phyloP scores from a whole-genome alignment of 92 coral and sea anemone species.

The Desmophyllum pertusum region DNA sequence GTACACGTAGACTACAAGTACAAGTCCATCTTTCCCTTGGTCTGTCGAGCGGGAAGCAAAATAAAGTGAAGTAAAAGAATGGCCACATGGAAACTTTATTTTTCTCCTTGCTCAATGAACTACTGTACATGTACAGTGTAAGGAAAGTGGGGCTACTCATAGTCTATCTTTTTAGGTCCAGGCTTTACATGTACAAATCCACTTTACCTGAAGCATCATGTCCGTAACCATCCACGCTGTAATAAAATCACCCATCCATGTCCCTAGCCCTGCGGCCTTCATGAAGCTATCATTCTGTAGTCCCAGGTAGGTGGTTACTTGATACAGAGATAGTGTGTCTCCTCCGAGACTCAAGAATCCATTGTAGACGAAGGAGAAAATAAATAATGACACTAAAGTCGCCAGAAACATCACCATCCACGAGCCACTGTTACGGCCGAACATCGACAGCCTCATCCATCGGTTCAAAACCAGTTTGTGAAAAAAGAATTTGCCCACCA shows the following conservation, averaged over 20 bases:
- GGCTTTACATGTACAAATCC: too few species aligned
- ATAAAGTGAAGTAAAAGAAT: too few species aligned
- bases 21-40: too few species aligned
- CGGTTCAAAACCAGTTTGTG: slow-evolving; percentile 75
- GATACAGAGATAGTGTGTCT: slow-evolving; percentile 58
- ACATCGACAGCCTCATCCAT: slow-evolving; percentile 78
- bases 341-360: slow-evolving; percentile 83
- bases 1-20: too few species aligned
- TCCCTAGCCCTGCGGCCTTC: slow-evolving; percentile 98
- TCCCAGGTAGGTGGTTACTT: slow-evolving; percentile 77
- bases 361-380: slow-evolving; percentile 90
- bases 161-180: too few species aligned
- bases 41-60: too few species aligned
- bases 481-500: slow-evolving; percentile 83
- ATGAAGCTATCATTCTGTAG: slow-evolving; percentile 87
- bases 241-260: slow-evolving; percentile 99
- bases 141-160: too few species aligned
- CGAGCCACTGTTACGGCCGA: slow-evolving; percentile 83
- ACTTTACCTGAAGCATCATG: slow-evolving; percentile 91
- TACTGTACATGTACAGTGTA: too few species aligned
- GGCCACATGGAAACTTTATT: too few species aligned
- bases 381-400: slow-evolving; percentile 74
- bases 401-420: slow-evolving; percentile 99
- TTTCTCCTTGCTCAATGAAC: too few species aligned
- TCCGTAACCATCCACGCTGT: slow-evolving; percentile 99